phyloP scores from a whole-genome alignment of 2,888 invertebrate species.

The Pardosa pseudoannulata region DNA sequence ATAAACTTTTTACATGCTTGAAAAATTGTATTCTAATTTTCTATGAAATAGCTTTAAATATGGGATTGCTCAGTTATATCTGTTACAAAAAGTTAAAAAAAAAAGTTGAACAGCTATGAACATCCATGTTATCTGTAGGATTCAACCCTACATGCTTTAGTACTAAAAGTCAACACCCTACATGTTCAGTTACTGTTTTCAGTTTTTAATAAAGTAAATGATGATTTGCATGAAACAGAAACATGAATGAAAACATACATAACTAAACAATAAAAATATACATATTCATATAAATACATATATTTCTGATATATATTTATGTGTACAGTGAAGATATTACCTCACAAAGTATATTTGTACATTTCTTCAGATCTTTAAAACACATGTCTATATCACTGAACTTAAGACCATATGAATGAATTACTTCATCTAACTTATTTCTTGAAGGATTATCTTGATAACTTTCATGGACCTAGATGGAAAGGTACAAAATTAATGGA shows the following conservation, averaged over 20 bases:
- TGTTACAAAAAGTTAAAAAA: not conserved
- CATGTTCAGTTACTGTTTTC: too few relatives aligned
- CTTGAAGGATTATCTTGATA: not conserved
- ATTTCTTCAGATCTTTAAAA: slow-evolving; percentile 27
- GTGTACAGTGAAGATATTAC: slow-evolving; percentile 32
- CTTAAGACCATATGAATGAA: not conserved
- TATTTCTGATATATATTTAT: too few relatives aligned
- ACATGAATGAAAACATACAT: too few relatives aligned
- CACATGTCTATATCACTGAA: not conserved
- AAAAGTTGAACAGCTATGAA: not conserved
- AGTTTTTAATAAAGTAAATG: too few relatives aligned
- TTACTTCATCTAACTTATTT: slow-evolving; percentile 14
- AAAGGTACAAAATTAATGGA: not conserved
- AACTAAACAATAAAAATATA: too few relatives aligned
- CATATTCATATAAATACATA: too few relatives aligned
- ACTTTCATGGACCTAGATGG: slow-evolving; percentile 30
- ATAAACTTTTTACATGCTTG: too few relatives aligned
- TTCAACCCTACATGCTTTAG: too few relatives aligned
- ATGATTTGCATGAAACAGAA: too few relatives aligned
- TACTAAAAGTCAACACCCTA: too few relatives aligned
- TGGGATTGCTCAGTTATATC: not conserved
- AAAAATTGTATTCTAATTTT: too few relatives aligned
- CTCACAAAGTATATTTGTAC: slow-evolving; percentile 16
- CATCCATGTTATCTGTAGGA: not conserved
- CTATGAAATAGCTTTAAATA: not conserved